Evolutionary conservation across 2,113 vertebrate species (phyloP), one percentile per base, ranked within the genome.

Genomic region (Loxodonta africana): DNA sequence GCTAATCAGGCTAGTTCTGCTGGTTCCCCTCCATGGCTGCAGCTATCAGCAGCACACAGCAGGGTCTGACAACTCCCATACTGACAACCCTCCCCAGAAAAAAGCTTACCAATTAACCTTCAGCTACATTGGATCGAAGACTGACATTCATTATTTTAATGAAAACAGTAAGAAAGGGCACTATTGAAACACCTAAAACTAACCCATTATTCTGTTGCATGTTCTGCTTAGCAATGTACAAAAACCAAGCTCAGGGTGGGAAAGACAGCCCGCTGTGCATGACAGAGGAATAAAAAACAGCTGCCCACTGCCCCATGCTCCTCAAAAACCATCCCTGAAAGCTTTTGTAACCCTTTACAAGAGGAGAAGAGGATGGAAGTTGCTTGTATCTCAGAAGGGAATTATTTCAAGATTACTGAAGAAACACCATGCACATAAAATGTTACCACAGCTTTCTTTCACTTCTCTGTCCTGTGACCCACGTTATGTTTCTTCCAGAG

Each of bases 101-200:
- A 89, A 95, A 96, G 95, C 88, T 60, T 92, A 83, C 85, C 95
- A 97, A 96, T 97, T 98, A 97, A 89, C 41, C 53, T 92, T 85
- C 60, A 92, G 51, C 96, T 76, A 95, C 88, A 84, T 3, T 83
- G 94, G 44, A 97, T 94, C 6, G 21, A 80, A 88, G 77, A 95
- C 28, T 95, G 77, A 81, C 91, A 96, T 91, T 96, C 81, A 88
- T 90, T 96, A 94, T 87, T 96, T 94, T 97, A 96, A 97, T 84
- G 88, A 95, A 97, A 97, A 83, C 62, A 88, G 53, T 94, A 86
- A 90, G 65, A 95, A 96, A 92, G 60, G 33, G 62, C 83, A 95
- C n/a, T 69, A 80, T 17, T 77, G 84, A 95, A 92, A 93, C 21
- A 65, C 30, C 17, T 5, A 90, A 83, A 92, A 78, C 25, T 11